Evolutionary conservation across 2,888 invertebrate genomes (phyloP), one percentile per base, ranked within the genome.

Genomic region (Aricia artaxerxes): DNA sequence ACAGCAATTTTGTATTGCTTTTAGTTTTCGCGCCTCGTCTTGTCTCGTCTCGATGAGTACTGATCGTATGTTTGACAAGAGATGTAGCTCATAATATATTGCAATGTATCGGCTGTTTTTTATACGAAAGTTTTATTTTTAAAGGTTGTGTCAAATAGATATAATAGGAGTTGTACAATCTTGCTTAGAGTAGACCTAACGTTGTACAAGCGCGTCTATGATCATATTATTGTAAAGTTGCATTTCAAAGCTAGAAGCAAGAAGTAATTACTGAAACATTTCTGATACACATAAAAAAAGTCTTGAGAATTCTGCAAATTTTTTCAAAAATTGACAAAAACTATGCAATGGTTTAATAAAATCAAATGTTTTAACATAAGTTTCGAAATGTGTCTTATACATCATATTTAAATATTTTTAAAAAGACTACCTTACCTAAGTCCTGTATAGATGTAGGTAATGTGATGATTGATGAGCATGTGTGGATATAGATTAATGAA

Each of bases 61-160:
- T 1, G 57, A 16, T 16, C 57, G 13, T 4, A 24, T 4, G n/a
- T 75, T 44, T 75, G 75, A 75, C 75, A 31, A 75, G 75, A 49
- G 31, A 75, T 53, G 31, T 64, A 64, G 31, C 31, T 64, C 64
- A 31, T 64, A 64, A 64, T n/a, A 31, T 75, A 53, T 44, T 73
- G 73, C 73, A 49, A 44, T 76, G 76, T 76, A 76, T 53, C 13
- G 76, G 76, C 76, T 57, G 76, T 76, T 76, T 76, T 61, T 76
- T 76, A 76, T 76, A 76, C 76, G 76, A 57, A 57, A 57, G 44
- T 76, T 76, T 76, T 53, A 49, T 76, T 76, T 53, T 31, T 35
- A 57, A 76, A 76, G 76, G 76, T 76, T 76, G 76, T 76, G 76
- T 76, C 76, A 57, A 57, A 53, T 76, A 76, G 57, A 35, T 76